Evolutionary conservation across 1,140 invertebrate genomes (phyloP).

Genomic region (Diorhabda sublineata): DNA sequence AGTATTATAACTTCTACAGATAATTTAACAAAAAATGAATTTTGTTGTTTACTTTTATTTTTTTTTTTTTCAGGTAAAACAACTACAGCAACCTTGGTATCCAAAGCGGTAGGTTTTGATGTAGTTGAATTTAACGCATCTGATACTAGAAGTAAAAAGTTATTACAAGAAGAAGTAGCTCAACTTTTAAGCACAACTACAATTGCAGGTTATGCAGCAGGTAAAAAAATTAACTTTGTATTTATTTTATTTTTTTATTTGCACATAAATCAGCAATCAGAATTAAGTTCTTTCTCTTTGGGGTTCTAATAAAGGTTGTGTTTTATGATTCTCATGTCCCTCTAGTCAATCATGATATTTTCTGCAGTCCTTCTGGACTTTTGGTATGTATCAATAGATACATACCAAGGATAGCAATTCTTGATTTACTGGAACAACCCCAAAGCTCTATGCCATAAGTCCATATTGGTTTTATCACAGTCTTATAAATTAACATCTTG

Average conservation of each 20-base stretch:
- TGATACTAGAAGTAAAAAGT: constrained; percentile 88
- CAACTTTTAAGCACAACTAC: constrained; percentile 70
- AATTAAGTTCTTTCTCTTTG: background rate
- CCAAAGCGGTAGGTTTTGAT: constrained; percentile 83
- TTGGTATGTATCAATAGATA: too few species aligned
- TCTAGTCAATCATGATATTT: too few species aligned
- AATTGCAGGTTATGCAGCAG: constrained; percentile 33
- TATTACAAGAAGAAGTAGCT: constrained; percentile 77
- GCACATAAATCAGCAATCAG: background rate
- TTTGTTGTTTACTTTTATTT: background rate
- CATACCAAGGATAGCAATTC: too few species aligned
- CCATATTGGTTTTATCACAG: too few species aligned
- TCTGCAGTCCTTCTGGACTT: too few species aligned
- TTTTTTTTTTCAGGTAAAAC: constrained; percentile 66
- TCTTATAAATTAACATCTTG: too few species aligned
- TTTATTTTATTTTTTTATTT: constrained; percentile 7
- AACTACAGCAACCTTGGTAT: constrained; percentile 78
- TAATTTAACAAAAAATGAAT: too few species aligned
- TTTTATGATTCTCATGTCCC: background rate
- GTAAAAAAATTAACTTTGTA: constrained; percentile 12
- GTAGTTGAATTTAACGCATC: constrained; percentile 96
- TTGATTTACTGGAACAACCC: too few species aligned
- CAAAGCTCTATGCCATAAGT: too few species aligned
- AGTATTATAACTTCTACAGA: too few species aligned
- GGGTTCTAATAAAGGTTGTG: background rate